Percentiles rank a stretch among this genome's conserved stretches.
Evolutionary conservation across 2,888 invertebrate genomes (phyloP).

Genomic region (Mamestra brassicae): DNA sequence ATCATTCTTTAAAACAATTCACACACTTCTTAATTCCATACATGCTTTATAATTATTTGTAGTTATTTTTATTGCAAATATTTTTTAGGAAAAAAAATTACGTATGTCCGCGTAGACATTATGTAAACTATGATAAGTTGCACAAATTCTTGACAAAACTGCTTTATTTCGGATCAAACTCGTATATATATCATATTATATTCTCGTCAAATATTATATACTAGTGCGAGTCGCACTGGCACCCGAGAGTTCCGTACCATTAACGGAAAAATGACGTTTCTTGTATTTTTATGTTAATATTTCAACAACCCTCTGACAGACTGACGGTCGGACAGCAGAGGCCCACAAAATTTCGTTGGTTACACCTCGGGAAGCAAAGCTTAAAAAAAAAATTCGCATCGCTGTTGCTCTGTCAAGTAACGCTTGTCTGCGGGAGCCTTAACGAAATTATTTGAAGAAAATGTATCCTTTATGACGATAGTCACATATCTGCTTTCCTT

Average conservation of each 20-base stretch:
- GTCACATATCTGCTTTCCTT: background rate
- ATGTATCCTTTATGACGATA: background rate
- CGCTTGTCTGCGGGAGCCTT: too few relatives aligned
- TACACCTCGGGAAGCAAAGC: too few relatives aligned
- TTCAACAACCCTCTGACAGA: too few relatives aligned
- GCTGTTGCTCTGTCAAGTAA: background rate
- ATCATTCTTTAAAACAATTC: constrained; percentile 53
- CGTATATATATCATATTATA: too few relatives aligned
- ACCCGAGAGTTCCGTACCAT: too few relatives aligned
- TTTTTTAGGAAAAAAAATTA: background rate
- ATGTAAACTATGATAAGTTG: constrained; percentile 25
- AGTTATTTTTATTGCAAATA: constrained; percentile 49
- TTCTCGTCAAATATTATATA: too few relatives aligned
- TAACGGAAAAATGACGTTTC: too few relatives aligned
- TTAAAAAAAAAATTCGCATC: background rate
- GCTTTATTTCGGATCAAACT: too few relatives aligned
- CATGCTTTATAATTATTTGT: constrained; percentile 47
- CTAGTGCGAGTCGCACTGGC: too few relatives aligned
- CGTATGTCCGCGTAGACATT: constrained; percentile 16
- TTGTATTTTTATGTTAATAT: too few relatives aligned
- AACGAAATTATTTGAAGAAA: background rate
- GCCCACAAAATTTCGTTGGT: too few relatives aligned
- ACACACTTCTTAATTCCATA: constrained; percentile 44
- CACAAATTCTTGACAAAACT: background rate
- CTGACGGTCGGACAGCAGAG: too few relatives aligned